Conservation (phyloP, 2,113 vertebrate species). For the Callipepla squamata region DNA sequence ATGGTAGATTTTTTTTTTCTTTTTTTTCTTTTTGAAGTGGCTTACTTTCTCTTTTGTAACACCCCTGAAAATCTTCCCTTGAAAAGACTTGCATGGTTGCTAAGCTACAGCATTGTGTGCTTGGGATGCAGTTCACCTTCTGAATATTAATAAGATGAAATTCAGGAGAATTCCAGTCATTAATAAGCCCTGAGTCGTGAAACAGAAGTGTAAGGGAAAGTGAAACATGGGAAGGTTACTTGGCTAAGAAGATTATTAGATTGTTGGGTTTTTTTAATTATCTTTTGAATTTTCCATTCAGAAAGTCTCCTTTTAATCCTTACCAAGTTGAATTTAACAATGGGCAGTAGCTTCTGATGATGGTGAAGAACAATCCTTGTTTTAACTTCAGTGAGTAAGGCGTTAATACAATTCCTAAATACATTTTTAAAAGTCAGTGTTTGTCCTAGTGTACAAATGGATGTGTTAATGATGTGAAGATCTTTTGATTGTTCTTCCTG, state of each 20-base stretch:
- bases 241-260: background rate
- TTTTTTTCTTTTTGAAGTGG: background rate
- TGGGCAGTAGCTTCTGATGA: background rate
- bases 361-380: background rate
- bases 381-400: background rate
- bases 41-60: constrained; percentile 19
- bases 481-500: background rate
- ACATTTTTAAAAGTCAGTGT: background rate
- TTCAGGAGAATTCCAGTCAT: background rate
- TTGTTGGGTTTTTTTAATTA: background rate
- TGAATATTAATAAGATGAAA: constrained; percentile 52
- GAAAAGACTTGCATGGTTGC: background rate
- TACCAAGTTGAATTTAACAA: background rate
- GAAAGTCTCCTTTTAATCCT: background rate
- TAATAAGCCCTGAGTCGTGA: background rate
- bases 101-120: constrained; percentile 32
- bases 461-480: background rate
- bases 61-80: constrained; percentile 27
- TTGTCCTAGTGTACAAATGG: background rate
- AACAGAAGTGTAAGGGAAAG: background rate
- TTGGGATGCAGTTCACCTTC: constrained; percentile 34
- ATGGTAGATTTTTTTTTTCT: background rate
- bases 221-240: background rate
- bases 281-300: background rate
- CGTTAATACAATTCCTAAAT: background rate